Base-by-base conservation (phyloP, 2,888 invertebrate species). In the Asteroscopus sphinx region DNA sequence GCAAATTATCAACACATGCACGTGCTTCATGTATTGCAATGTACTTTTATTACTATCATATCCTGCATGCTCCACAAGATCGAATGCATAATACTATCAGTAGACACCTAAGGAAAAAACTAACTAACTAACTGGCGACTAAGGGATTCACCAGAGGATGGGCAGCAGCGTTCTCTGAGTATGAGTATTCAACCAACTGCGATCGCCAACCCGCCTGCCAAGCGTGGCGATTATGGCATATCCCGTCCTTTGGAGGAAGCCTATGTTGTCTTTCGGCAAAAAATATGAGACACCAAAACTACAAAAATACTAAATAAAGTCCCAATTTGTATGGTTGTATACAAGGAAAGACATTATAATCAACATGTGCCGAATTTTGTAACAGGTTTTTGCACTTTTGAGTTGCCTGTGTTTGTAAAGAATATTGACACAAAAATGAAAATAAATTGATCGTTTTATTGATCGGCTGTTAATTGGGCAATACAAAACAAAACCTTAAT, bases 1-100 rank as follows among this genome's bases (percentile, higher is more conserved):
- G 1, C 28, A 37, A 39, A 25, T 55, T 71, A 68, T 68, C 60
- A 53, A 47, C 16, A 37, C 39, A 28, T 33, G 71, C 71, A 71
- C 70, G 74, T 74, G 71, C 32, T 44, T n/a, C 0, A 46, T 26
- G 28, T 6, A 28, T 17, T 41, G 6, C 21, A 42, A 28, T 44
- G 8, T 25, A 42, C 37, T 40, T 36, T 25, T 12, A 13, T 11
- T 25, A 26, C 44, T 69, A 39, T 56, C 49, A 40, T 28, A 36
- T 69, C 46, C 65, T 47, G 64, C n/a, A n/a, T n/a, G n/a, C n/a
- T 8, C 17, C 13, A 32, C n/a, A 25, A 21, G 11, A 25, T 3
- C 13, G 21, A 21, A 21, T 21, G 28, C 11, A n/a, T n/a, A 13
- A 15, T 41, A 15, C 2, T 59, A 45, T 67, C 44, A 49, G 39